phyloP scores from a whole-genome alignment of 2,888 invertebrate species.

The Meta bourneti region DNA sequence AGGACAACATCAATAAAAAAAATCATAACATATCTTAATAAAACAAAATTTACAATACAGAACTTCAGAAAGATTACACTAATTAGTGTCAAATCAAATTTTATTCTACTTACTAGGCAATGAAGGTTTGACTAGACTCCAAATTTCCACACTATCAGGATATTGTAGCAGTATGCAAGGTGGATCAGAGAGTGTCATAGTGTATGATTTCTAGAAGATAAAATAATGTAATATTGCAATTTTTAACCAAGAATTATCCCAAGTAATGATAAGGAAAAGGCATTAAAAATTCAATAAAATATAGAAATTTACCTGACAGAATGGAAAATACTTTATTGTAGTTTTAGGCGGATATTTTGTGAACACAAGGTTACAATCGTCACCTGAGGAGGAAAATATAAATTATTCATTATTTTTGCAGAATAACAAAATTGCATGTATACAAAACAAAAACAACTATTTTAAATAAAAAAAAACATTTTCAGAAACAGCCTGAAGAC shows the following conservation, averaged over 20 bases:
- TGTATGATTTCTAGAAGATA: slow-evolving; percentile 44
- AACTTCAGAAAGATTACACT: too few species aligned
- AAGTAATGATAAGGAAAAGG: background rate
- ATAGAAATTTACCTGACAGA: slow-evolving; percentile 46
- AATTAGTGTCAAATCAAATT: too few species aligned
- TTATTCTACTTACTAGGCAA: too few species aligned
- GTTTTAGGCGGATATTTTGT: slow-evolving; percentile 74
- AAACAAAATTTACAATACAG: too few species aligned
- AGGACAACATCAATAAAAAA: too few species aligned
- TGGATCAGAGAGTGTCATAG: slow-evolving; percentile 25
- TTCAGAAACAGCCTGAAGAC: too few species aligned
- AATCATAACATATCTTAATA: too few species aligned
- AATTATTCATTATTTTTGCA: background rate
- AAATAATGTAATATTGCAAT: background rate
- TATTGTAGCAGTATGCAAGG: slow-evolving; percentile 57
- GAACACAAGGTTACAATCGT: slow-evolving; percentile 63
- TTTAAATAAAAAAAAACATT: too few species aligned
- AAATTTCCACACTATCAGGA: slow-evolving; percentile 54
- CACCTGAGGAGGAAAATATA: slow-evolving; percentile 43
- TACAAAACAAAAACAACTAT: too few species aligned
- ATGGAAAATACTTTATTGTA: slow-evolving; percentile 56
- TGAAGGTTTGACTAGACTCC: slow-evolving; percentile 18
- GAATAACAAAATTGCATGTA: background rate
- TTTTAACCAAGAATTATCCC: background rate
- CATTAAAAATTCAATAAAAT: background rate